A percentile compares a stretch with the other conserved stretches of the same genome.
Conservation (phyloP, 2,888 invertebrate species). For the Harpalus rubripes region DNA sequence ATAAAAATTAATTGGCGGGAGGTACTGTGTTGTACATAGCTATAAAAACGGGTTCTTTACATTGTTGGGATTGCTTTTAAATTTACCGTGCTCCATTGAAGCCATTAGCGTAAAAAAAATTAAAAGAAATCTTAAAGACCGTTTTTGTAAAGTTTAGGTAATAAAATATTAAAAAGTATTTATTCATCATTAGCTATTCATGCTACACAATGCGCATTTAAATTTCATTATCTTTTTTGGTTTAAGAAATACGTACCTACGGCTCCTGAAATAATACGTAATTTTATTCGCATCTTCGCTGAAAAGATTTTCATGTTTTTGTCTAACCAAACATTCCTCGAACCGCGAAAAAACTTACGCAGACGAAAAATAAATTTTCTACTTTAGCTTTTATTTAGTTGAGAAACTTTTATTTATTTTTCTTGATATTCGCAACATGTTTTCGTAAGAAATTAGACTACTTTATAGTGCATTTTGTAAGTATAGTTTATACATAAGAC, state of each 20-base stretch:
- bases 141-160: not conserved
- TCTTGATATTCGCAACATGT: constrained; percentile 25
- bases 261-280: constrained; percentile 2
- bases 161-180: constrained; percentile 16
- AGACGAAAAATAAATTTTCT: not conserved
- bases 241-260: not conserved
- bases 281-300: not conserved
- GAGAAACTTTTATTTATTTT: constrained; percentile 31
- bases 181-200: constrained; percentile 2
- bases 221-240: not conserved
- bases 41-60: too few species aligned
- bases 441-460: constrained; percentile 31
- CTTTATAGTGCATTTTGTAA: constrained; percentile 29
- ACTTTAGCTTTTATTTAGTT: constrained; percentile 14
- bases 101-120: not conserved
- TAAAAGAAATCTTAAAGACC: not conserved
- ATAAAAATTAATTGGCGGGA: too few species aligned
- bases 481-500: constrained; percentile 21
- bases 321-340: not conserved
- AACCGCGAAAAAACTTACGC: not conserved
- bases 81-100: not conserved
- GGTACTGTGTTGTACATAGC: too few species aligned
- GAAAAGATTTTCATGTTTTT: not conserved
- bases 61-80: not conserved
- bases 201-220: not conserved